Conservation (phyloP, 2,888 invertebrate species). For the Lasioglossum leucozonium region DNA sequence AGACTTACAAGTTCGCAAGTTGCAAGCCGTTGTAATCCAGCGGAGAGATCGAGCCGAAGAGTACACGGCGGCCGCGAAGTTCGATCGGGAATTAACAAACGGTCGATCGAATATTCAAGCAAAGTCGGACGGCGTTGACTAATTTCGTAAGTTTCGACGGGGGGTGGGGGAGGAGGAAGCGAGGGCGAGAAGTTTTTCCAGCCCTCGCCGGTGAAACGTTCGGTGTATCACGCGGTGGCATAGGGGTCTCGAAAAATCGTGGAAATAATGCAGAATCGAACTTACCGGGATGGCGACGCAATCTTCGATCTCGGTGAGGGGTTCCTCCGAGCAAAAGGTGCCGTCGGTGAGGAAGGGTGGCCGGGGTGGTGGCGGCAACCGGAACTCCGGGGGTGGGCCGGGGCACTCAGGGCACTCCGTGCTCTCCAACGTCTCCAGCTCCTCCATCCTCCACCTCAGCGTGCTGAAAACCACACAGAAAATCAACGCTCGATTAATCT, state of each 20-base stretch:
- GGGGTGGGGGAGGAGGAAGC: too few species aligned
- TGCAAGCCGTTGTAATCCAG: slow-evolving; percentile 52
- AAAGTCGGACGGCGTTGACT: slow-evolving; percentile 27
- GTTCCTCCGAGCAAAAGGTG: slow-evolving; percentile 90
- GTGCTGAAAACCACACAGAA: slow-evolving; percentile 85
- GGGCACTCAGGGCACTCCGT: slow-evolving; percentile 90
- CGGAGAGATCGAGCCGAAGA: slow-evolving; percentile 51
- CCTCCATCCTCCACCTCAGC: slow-evolving; percentile 88
- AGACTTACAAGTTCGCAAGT: slow-evolving; percentile 9
- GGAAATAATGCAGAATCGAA: slow-evolving; percentile 15
- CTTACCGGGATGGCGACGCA: slow-evolving; percentile 92
- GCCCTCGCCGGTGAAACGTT: not conserved
- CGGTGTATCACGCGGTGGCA: not conserved
- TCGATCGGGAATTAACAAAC: slow-evolving; percentile 64
- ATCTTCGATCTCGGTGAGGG: slow-evolving; percentile 90
- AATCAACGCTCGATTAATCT: slow-evolving; percentile 83
- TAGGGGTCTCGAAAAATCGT: slow-evolving; percentile 1
- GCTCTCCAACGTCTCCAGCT: slow-evolving; percentile 89
- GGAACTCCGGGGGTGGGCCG: slow-evolving; percentile 90
- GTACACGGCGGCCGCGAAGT: slow-evolving; percentile 53
- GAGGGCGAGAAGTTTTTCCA: too few species aligned
- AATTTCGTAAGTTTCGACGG: not conserved
- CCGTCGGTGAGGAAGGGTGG: slow-evolving; percentile 89
- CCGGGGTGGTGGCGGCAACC: slow-evolving; percentile 90
- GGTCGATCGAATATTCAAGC: not conserved